Conservation (phyloP, 2,797 vertebrate genomes). For the Mus minutoides region DNA sequence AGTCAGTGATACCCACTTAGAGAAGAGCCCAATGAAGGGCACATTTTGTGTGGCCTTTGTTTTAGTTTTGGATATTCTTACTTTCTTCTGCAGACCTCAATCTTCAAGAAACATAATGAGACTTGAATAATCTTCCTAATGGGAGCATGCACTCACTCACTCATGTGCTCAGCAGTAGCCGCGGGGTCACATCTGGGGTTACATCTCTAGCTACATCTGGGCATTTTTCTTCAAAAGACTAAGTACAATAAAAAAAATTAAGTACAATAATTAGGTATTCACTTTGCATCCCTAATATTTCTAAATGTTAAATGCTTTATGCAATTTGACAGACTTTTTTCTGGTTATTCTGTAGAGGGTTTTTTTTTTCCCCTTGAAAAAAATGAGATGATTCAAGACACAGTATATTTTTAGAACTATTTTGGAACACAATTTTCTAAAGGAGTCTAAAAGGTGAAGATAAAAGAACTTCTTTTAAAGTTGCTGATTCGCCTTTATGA, state of each 20-base stretch:
- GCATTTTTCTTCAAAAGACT: constrained; percentile 29
- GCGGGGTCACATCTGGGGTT: not conserved
- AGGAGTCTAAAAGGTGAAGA: constrained; percentile 21
- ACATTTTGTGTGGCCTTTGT: not conserved
- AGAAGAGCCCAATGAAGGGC: not conserved
- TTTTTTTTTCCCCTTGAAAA: not conserved
- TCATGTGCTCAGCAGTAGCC: not conserved
- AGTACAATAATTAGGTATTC: constrained; percentile 29
- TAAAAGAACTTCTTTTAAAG: constrained; percentile 33
- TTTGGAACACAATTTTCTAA: constrained; percentile 14
- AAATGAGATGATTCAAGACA: constrained; percentile 23
- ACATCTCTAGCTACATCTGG: not conserved
- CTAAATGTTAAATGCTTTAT: not conserved
- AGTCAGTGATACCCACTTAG: not conserved
- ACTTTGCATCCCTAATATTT: not conserved
- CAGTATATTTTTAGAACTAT: not conserved
- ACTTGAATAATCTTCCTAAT: not conserved
- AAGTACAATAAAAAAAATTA: constrained; percentile 1
- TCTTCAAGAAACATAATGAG: not conserved
- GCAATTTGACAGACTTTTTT: constrained; percentile 21
- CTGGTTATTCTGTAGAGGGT: not conserved
- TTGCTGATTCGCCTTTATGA: constrained; percentile 17
- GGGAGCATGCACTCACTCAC: not conserved
- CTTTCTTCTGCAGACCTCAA: not conserved
- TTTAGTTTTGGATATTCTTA: not conserved